These are phyloP conservation scores for Mantis religiosa DNA, from an alignment of 2,888 invertebrate genomes.

Conservation along the genomic window DNA sequence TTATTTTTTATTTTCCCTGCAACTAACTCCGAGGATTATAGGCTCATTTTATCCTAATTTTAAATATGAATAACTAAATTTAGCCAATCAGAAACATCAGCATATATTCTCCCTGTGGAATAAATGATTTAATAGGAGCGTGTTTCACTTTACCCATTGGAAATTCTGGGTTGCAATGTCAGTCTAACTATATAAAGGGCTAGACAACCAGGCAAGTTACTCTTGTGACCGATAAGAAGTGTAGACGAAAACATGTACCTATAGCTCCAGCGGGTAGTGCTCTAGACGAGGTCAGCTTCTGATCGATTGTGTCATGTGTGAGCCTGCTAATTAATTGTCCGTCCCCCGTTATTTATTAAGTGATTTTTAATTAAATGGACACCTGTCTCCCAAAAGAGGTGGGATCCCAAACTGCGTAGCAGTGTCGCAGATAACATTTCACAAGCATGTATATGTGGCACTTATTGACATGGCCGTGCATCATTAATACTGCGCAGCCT, in stretches of 20 bases:
- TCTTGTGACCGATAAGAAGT: background rate
- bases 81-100: too few relatives aligned
- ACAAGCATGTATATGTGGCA: background rate
- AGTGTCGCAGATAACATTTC: background rate
- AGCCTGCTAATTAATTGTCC: background rate
- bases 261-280: background rate
- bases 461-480: background rate
- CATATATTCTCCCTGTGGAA: too few relatives aligned
- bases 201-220: too few relatives aligned
- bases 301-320: background rate
- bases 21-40: too few relatives aligned
- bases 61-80: too few relatives aligned
- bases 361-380: slow-evolving; percentile 3
- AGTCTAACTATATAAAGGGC: too few relatives aligned
- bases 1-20: too few relatives aligned
- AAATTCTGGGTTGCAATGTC: too few relatives aligned
- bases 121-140: too few relatives aligned
- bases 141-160: too few relatives aligned
- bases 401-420: background rate
- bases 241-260: background rate
- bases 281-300: background rate
- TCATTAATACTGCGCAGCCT: background rate
- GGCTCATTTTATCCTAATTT: too few relatives aligned
- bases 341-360: slow-evolving; percentile 7
- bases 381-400: background rate